Evolutionary conservation across 2,888 invertebrate species (phyloP), one percentile per base, ranked within the genome.

Genomic region (Oscheius sp.): DNA sequence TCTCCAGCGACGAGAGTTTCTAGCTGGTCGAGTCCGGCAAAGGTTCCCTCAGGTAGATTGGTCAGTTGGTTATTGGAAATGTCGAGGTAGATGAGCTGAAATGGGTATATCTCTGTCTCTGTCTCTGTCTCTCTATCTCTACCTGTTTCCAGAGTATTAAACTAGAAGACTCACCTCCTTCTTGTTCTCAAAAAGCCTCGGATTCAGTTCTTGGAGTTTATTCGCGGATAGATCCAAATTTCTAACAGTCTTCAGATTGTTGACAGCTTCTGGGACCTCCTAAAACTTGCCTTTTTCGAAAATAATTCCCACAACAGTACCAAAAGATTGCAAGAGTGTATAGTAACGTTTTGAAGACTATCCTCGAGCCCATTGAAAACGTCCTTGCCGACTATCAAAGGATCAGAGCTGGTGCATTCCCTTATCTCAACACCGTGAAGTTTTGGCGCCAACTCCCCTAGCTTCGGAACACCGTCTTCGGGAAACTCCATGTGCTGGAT

Each of bases 61-160:
- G 93, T 93, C 82, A 96, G 94, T 90, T 94, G 94, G 91, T 96
- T 96, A 83, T 94, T 93, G 90, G 95, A 94, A 85, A 96, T 92
- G 13, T 93, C 93, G 63, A 96, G 92, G 86, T 94, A 94, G 81
- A 93, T 93, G 77, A 96, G 91, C 77, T 93, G 77, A 70, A 88
- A 79, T 29, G 53, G 3, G 11, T 4, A 21, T 3, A 29, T 29
- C n/a, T n/a, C n/a, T n/a, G n/a, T n/a, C n/a, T n/a, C n/a, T 53
- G 3, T 7, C 42, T 42, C 42, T 42, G 21, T 21, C 21, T 21
- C 21, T 21, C 21, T 21, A 21, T 21, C 21, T 21, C 21, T 21
- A 21, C 21, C 21, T 21, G 21, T 21, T 21, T 21, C 21, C 21
- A 21, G 21, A 21, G 21, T 21, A 21, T 21, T 21, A 21, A 21